Percentiles rank a stretch among this genome's conserved stretches.
Evolutionary conservation across 2,797 vertebrate species (phyloP).

Genomic region (Anniella stebbinsi): DNA sequence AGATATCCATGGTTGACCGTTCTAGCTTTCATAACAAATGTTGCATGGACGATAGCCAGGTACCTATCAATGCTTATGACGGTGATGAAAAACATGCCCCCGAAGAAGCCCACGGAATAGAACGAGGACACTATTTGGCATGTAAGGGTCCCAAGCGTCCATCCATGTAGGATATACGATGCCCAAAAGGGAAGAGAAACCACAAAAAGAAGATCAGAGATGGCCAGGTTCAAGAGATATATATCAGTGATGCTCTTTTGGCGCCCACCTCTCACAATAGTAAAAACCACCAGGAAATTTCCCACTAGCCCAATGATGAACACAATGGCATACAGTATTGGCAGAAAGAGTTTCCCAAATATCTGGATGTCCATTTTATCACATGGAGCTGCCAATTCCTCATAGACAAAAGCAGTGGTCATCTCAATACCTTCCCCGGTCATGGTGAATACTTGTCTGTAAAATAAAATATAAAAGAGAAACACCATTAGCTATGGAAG

Average conservation of each 20-base stretch:
- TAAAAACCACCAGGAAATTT: conserved; percentile 87
- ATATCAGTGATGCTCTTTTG: conserved; percentile 89
- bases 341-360: conserved; percentile 77
- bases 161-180: conserved; percentile 77
- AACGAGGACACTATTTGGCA: conserved; percentile 85
- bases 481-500: conserved; percentile 17
- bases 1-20: conserved; percentile 80
- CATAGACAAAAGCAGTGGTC: conserved; percentile 52
- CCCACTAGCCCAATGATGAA: conserved; percentile 87
- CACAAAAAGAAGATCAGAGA: conserved; percentile 89
- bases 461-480: conserved; percentile 24
- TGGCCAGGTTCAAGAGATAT: conserved; percentile 91
- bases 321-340: conserved; percentile 82
- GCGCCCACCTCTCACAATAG: conserved; percentile 77
- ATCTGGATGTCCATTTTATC: conserved; percentile 55
- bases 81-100: conserved; percentile 90
- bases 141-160: conserved; percentile 80
- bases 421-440: conserved; percentile 31
- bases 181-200: conserved; percentile 90
- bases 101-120: conserved; percentile 88
- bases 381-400: conserved; percentile 63
- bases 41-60: conserved; percentile 88
- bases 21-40: conserved; percentile 83
- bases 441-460: conserved; percentile 63
- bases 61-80: conserved; percentile 92